Evolutionary conservation across 2,797 vertebrate genomes (phyloP), one percentile per base, ranked within the genome.

Genomic region (Moxostoma hubbsi): DNA sequence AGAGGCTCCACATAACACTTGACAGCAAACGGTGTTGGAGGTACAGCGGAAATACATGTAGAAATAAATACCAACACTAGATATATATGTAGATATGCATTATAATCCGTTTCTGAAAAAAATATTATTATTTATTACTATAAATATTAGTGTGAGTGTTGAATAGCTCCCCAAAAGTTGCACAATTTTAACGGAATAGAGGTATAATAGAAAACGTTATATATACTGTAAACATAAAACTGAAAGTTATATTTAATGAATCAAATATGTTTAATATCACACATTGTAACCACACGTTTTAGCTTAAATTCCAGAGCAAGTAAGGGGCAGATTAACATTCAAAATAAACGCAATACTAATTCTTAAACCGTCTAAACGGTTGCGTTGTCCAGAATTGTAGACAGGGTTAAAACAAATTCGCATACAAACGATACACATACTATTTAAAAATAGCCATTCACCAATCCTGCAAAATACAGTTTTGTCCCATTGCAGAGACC

Each of bases 381-480:
- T 64, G 12, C 47, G 55, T 45, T 12, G 45, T 59, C 16, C 45
- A 9, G 54, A 59, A 50, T 51, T 50, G 16, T 72, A 0, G 16
- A 49, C 36, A 73, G 47, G 12, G 43, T 15, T 46, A 65, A 58
- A 77, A 77, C 55, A 77, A 36, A 36, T 36, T 36, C 36, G 36
- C 36, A 36, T 3, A 36, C 36, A 4, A 77, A 69, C 43, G 43
- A 64, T 45, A 45, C 36, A 63, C 43, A n/a, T 46, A 12, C 43
- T 46, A 46, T 64, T 9, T 64, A 12, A 15, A 15, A 13, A 47
- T 43, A 64, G 43, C 46, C 43, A 64, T 47, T 64, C 43, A 64
- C n/a, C 24, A 46, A 45, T 43, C 7, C 24, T 16, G 7, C 8
- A 16, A 43, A 15, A 36, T 6, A 9, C 54, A 5, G 13, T 12